phyloP scores from a whole-genome alignment of 2,888 invertebrate genomes.

The Eulithis testata region DNA sequence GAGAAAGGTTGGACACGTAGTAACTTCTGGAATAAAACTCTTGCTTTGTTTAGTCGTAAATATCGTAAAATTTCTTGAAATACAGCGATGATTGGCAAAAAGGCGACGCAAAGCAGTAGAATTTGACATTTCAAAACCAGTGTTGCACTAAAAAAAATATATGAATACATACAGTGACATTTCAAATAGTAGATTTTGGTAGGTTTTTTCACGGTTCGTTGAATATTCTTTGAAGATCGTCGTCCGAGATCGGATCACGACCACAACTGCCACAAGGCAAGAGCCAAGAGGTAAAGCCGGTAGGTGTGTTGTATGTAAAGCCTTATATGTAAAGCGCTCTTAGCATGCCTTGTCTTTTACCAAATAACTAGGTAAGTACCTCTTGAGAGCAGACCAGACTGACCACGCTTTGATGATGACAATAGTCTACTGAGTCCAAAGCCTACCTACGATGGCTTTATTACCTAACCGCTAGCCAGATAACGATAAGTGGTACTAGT shows the following conservation, averaged over 20 bases:
- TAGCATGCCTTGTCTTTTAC: too few relatives aligned
- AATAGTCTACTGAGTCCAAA: too few relatives aligned
- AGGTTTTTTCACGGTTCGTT: not conserved
- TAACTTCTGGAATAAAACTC: slow-evolving; percentile 40
- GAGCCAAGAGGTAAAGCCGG: too few relatives aligned
- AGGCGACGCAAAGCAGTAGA: slow-evolving; percentile 73
- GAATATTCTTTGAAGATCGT: not conserved
- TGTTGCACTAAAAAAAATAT: slow-evolving; percentile 43
- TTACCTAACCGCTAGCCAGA: too few relatives aligned
- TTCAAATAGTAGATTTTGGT: slow-evolving; percentile 13
- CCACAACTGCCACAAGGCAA: too few relatives aligned
- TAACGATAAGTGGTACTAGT: too few relatives aligned
- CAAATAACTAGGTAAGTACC: not conserved
- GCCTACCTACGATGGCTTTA: too few relatives aligned
- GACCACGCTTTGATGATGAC: too few relatives aligned
- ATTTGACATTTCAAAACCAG: slow-evolving; percentile 65
- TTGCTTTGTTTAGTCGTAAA: slow-evolving; percentile 56
- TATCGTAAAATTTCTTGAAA: slow-evolving; percentile 65
- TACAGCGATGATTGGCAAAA: slow-evolving; percentile 79
- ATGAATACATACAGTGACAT: slow-evolving; percentile 1
- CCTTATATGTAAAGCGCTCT: too few relatives aligned
- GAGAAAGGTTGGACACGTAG: slow-evolving; percentile 34
- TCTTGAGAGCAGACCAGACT: too few relatives aligned
- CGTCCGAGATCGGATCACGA: too few relatives aligned
- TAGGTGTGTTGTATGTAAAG: too few relatives aligned